Base-by-base conservation (phyloP, 2,888 invertebrate genomes). In the Pristionchus japonicus region DNA sequence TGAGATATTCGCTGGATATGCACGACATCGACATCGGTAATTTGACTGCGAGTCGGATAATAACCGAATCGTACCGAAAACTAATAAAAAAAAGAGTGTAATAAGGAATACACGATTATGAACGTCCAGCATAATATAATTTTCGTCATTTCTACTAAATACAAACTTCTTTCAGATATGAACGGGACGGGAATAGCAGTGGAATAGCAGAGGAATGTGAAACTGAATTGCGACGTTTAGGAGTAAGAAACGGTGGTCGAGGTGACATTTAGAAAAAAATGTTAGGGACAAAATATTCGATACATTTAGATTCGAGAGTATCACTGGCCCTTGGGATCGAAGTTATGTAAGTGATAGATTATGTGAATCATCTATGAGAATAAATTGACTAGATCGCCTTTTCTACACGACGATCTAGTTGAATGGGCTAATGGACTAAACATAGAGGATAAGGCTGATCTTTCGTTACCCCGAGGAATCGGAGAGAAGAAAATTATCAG, bases 1-100 rank as follows among this genome's bases (percentile, higher is more conserved):
- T 96, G 99, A 99, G 95, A 96, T 98, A 90, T 97, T 99, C 94
- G 98, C 97, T 84, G 99, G 99, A 2, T 99, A 99, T 94, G 96
- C 96, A 57, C 96, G 98, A 89, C 98, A 99, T 94, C 96, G 97
- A 92, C 97, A 96, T 95, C 91, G 96, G 95, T 92, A 96, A n/a
- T n/a, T n/a, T n/a, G n/a, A n/a, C n/a, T n/a, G n/a, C n/a, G n/a
- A n/a, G n/a, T n/a, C n/a, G n/a, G n/a, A n/a, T n/a, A n/a, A n/a
- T n/a, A n/a, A n/a, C n/a, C n/a, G n/a, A n/a, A n/a, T n/a, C n/a
- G n/a, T n/a, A n/a, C n/a, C n/a, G n/a, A n/a, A n/a, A n/a, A n/a
- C n/a, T n/a, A n/a, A n/a, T n/a, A n/a, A n/a, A n/a, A n/a, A n/a
- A n/a, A n/a, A n/a, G n/a, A n/a, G n/a, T n/a, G n/a, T n/a, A n/a